Base-by-base conservation (phyloP, 2,888 invertebrate genomes). In the Teleiodes luculella region DNA sequence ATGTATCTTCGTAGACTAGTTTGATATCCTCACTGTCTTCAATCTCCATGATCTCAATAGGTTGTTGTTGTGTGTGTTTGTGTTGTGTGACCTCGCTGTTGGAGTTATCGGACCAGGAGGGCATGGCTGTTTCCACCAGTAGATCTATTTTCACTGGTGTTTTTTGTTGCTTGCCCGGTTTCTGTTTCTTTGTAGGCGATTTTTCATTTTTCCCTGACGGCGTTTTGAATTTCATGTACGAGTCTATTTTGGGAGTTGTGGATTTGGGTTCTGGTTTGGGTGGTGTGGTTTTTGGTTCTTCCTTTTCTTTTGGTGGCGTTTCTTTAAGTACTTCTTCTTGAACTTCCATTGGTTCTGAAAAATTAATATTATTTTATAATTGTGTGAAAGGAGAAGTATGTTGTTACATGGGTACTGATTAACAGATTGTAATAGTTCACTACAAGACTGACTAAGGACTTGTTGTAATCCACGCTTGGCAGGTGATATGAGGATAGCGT, bases 11-110 rank as follows among this genome's bases (percentile, higher is more conserved):
- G 49, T 91, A 92, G 6, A 93, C 85, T 31, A 93, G 74, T 61
- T 91, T 89, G 20, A 93, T 91, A 64, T 93, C 92, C 67, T 91
- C 91, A 7, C 92, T 88, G 52, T 89, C 90, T 57, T 90, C 90
- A 30, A 64, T 72, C 2, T 70, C 63, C 55, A 71, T 68, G 8
- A 71, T 30, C 54, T 70, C 64, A 16, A 66, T 52, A 4, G 58
- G 46, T 35, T 64, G 59, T 11, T 61, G 80, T 51, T 92, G 71
- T 47, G 57, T 64, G 2, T 64, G 66, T 47, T 73, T 76, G 0
- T 76, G 77, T 41, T 78, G 78, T 0, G 83, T 76, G 1, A 86
- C 72, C 5, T 86, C 88, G 43, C 65, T 84, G 62, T 66, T 85
- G n/a, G 86, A 86, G 59, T 88, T 88, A 36, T 90, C 88, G 0